phyloP scores from a whole-genome alignment of 2,113 vertebrate species.

The Eidolon helvum region DNA sequence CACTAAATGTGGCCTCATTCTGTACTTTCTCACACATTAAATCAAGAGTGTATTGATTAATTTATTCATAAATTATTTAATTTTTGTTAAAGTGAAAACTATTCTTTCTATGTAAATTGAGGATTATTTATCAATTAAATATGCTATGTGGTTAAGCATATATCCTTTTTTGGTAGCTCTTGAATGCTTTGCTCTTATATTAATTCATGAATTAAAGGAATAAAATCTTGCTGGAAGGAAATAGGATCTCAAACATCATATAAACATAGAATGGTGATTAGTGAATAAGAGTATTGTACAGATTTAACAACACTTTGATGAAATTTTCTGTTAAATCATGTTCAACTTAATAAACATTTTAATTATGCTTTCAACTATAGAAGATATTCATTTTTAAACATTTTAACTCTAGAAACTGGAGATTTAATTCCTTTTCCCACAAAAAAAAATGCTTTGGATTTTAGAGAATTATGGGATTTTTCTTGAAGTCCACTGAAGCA shows the following conservation, averaged over 20 bases:
- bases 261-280: background rate
- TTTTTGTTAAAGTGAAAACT: slow-evolving; percentile 19
- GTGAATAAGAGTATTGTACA: background rate
- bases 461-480: background rate
- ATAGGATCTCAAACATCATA: background rate
- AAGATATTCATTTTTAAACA: background rate
- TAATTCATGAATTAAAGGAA: background rate
- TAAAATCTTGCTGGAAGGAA: slow-evolving; percentile 35
- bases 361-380: background rate
- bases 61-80: slow-evolving; percentile 14
- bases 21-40: background rate
- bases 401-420: background rate
- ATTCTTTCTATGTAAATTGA: background rate
- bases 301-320: background rate
- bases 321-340: slow-evolving; percentile 1
- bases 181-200: background rate
- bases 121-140: background rate
- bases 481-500: slow-evolving; percentile 18
- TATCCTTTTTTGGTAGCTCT: background rate
- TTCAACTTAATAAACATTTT: background rate
- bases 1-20: background rate
- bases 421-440: background rate
- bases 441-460: slow-evolving; percentile 12
- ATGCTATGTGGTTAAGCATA: background rate
- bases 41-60: background rate